phyloP scores from a whole-genome alignment of 2,113 vertebrate species.

The Varanus salvator region DNA sequence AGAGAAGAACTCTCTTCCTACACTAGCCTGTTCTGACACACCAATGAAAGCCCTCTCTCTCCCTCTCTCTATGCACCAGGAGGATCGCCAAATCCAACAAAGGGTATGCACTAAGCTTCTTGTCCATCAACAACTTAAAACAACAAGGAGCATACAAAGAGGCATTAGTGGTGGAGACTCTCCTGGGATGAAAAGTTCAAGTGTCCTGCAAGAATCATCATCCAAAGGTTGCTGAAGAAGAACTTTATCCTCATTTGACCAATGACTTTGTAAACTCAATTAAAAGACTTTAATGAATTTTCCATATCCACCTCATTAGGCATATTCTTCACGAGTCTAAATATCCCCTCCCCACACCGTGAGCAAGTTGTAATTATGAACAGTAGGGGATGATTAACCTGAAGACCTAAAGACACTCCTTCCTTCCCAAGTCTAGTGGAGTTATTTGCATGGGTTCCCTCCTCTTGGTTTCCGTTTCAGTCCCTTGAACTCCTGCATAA shows the following conservation, averaged over 20 bases:
- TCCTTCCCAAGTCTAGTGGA: neutral
- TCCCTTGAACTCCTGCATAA: neutral
- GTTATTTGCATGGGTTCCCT: neutral
- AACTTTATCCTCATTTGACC: neutral
- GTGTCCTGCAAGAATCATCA: neutral
- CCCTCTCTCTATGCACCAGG: neutral
- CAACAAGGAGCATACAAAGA: neutral
- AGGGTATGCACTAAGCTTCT: neutral
- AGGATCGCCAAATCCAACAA: neutral
- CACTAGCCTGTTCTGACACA: neutral
- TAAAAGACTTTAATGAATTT: neutral
- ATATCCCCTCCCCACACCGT: neutral
- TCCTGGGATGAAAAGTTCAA: no score
- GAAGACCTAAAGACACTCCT: neutral
- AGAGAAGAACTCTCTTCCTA: no score
- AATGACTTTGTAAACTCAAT: neutral
- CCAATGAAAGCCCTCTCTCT: neutral
- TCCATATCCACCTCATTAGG: neutral
- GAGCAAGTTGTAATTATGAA: neutral
- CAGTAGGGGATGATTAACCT: slow-evolving; percentile 28
- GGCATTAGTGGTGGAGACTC: neutral
- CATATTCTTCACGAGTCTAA: neutral
- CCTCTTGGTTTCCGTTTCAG: neutral
- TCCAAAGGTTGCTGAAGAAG: neutral
- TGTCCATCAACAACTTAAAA: neutral